Evolutionary conservation across 2,113 vertebrate species (phyloP).

Genomic region (Centropus unirufus): DNA sequence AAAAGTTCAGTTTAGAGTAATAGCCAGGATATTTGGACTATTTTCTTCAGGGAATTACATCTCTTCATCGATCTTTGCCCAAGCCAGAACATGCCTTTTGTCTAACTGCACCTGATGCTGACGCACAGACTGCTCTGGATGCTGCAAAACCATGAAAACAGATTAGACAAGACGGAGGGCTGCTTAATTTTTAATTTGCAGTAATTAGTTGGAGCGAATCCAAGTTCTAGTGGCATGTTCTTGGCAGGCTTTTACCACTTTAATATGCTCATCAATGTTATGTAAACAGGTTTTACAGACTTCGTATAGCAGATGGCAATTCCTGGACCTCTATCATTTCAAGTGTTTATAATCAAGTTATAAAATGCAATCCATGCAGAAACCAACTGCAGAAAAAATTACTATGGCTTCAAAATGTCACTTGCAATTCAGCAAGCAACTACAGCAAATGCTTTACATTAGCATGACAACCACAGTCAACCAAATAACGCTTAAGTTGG

Average conservation of each 20-base stretch:
- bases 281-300: not conserved
- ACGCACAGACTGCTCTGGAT: constrained; percentile 14
- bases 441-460: not conserved
- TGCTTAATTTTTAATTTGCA: constrained; percentile 27
- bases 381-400: not conserved
- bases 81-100: not conserved
- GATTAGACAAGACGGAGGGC: constrained; percentile 7
- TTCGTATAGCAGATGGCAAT: not conserved
- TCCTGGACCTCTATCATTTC: not conserved
- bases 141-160: not conserved
- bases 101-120: constrained; percentile 43
- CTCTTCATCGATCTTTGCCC: not conserved
- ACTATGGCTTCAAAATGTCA: not conserved
- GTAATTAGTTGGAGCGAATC: not conserved
- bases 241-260: not conserved
- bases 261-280: not conserved
- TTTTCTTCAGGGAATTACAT: not conserved
- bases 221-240: not conserved
- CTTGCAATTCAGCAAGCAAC: not conserved
- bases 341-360: not conserved
- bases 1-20: not conserved
- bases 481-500: not conserved
- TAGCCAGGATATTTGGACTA: not conserved
- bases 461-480: not conserved
- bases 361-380: not conserved